phyloP scores from a whole-genome alignment of 2,797 vertebrate species.

The Sparidentex hasta region DNA sequence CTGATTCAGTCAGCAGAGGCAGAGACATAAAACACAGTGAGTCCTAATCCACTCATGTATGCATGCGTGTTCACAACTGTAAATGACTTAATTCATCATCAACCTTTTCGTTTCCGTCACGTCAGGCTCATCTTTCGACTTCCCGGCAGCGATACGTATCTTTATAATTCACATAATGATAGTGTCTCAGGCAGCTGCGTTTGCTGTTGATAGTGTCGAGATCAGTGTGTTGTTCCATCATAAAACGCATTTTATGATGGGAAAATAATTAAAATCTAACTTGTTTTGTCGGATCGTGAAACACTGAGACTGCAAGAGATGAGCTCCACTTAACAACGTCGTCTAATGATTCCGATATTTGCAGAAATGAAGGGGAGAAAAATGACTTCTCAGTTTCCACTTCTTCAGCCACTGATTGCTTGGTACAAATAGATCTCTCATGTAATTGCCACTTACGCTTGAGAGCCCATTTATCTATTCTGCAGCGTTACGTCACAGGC shows the following conservation, averaged over 20 bases:
- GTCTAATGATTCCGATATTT: conserved; percentile 38
- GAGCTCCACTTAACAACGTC: conserved; percentile 31
- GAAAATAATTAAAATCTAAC: conserved; percentile 29
- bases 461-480: conserved; percentile 70
- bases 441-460: conserved; percentile 72
- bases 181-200: conserved; percentile 9
- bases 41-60: conserved; percentile 11
- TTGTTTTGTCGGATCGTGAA: conserved; percentile 21
- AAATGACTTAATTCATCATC: conserved; percentile 36
- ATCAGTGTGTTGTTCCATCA: conserved; percentile 12
- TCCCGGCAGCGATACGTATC: not conserved
- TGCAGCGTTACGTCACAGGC: conserved; percentile 56
- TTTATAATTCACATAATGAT: conserved; percentile 19
- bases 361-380: conserved; percentile 29
- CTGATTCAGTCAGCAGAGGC: not conserved
- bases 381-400: conserved; percentile 42
- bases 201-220: not conserved
- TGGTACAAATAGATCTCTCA: conserved; percentile 61
- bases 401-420: conserved; percentile 63
- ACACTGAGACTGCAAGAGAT: conserved; percentile 2
- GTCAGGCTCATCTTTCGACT: not conserved
- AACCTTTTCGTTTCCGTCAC: conserved; percentile 1
- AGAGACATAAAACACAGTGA: conserved; percentile 3
- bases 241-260: conserved; percentile 10
- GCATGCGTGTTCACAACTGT: conserved; percentile 19